phyloP scores from a whole-genome alignment of 2,113 vertebrate genomes.

The Colinus virginianus region DNA sequence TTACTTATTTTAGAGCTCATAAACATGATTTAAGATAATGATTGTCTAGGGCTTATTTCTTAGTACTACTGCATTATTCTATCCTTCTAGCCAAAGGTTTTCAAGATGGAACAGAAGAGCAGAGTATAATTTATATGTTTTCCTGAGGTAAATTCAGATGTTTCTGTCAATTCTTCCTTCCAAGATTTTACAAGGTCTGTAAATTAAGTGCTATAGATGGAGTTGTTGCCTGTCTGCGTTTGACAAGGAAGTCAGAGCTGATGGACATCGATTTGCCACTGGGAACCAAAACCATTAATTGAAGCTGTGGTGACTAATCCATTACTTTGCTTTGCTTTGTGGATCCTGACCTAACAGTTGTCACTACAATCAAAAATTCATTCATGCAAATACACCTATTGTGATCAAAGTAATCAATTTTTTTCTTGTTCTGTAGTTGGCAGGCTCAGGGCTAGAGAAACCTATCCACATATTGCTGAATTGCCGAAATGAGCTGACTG shows the following conservation, averaged over 20 bases:
- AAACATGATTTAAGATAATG: constrained; percentile 33
- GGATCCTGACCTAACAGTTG: constrained; percentile 34
- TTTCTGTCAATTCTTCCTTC: constrained; percentile 73
- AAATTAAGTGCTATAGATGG: constrained; percentile 69
- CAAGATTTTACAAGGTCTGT: constrained; percentile 72
- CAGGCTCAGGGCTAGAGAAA: neutral
- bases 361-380: constrained; percentile 15
- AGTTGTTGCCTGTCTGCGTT: constrained; percentile 42
- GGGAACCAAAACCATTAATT: constrained; percentile 71
- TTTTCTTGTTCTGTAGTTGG: neutral
- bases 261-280: constrained; percentile 64
- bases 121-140: constrained; percentile 66
- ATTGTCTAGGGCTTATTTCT: constrained; percentile 28
- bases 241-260: constrained; percentile 62
- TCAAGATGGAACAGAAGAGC: constrained; percentile 25
- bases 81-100: constrained; percentile 39
- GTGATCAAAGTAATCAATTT: constrained; percentile 62
- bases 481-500: neutral
- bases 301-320: constrained; percentile 57
- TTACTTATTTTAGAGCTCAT: neutral
- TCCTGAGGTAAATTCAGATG: constrained; percentile 70
- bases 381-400: constrained; percentile 44
- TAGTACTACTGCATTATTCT: constrained; percentile 49
- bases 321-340: constrained; percentile 20
- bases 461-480: fast-evolving